Base-by-base conservation (phyloP, 2,113 vertebrate genomes). In the Epinephelus fuscoguttatus region DNA sequence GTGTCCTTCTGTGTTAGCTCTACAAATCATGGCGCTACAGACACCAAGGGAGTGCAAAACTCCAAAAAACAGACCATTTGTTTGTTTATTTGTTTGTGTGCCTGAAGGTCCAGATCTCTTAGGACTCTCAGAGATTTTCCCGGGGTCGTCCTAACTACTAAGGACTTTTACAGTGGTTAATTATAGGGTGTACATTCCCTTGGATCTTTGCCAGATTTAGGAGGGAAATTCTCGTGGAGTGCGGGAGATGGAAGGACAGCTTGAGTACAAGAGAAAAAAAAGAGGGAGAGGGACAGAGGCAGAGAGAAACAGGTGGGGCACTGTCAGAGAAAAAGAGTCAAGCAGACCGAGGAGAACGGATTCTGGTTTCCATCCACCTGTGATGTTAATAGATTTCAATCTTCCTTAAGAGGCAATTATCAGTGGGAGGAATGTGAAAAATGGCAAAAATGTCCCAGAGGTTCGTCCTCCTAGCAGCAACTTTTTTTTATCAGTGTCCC, bases 341-440 rank as follows among this genome's bases (percentile, higher is more conserved):
- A 45, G 67, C 23, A 77, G 67, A 6, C 37, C n/a, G 3, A 57
- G 74, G 83, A 76, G 88, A 90, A 63, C 4, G 19, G 61, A 91
- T 91, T 82, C 92, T 92, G 53, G 81, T 95, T 95, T 94, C 92
- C 92, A 49, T 88, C 93, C 93, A 96, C 91, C 93, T 95, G 92
- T 84, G 53, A 88, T 85, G 90, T 83, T 90, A 91, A 95, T 89
- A 85, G 92, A 88, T 89, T 88, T 78, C 47, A 87, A 72, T 81
- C 91, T 95, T 71, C 59, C 90, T 86, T 33, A 90, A 91, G 85
- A 92, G 91, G 70, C 80, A 84, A 70, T 84, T 73, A 80, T 76
- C 55, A 56, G 1, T 52, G 55, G 21, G 27, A 91, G 85, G 92
- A 94, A 94, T 93, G 64, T n/a, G 62, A 75, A 81, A 89, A 84